A percentile compares a stretch with the other conserved stretches of the same genome.
Evolutionary conservation across 35 echinoderm and acorn worm genomes (phyloP).

Genomic region (Ptychodera flava): DNA sequence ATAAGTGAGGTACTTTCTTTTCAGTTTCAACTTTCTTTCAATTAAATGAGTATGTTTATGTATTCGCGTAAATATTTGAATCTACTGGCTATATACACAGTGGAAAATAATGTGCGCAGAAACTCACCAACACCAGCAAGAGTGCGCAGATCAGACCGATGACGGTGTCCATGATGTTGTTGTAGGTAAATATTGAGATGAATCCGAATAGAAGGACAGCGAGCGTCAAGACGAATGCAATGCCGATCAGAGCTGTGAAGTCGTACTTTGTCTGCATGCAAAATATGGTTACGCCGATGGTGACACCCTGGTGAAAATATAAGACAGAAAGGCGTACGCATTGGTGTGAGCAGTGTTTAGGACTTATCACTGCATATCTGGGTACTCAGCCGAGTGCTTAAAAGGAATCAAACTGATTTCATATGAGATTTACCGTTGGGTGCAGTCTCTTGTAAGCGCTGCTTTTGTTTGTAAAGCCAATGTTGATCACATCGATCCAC

Average conservation of each 20-base stretch:
- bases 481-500: too few relatives aligned
- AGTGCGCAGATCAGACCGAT: neutral
- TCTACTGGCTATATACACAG: too few relatives aligned
- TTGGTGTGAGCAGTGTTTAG: neutral
- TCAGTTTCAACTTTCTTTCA: too few relatives aligned
- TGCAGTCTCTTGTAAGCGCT: too few relatives aligned
- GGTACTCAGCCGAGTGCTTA: too few relatives aligned
- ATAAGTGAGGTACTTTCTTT: too few relatives aligned
- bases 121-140: neutral
- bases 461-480: too few relatives aligned
- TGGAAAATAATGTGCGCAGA: too few relatives aligned
- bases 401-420: too few relatives aligned
- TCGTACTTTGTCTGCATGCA: conserved; percentile 87
- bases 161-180: neutral
- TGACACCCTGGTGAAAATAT: conserved; percentile 51
- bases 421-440: too few relatives aligned
- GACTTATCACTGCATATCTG: neutral
- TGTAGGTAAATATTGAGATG: conserved; percentile 85
- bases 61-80: too few relatives aligned
- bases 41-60: too few relatives aligned
- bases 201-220: conserved; percentile 85
- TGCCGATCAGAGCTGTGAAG: conserved; percentile 79
- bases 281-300: conserved; percentile 77
- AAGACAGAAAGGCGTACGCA: neutral
- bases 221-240: conserved; percentile 66